Conservation (phyloP, 2,888 invertebrate genomes). For the Drosophila fulvimacula region DNA sequence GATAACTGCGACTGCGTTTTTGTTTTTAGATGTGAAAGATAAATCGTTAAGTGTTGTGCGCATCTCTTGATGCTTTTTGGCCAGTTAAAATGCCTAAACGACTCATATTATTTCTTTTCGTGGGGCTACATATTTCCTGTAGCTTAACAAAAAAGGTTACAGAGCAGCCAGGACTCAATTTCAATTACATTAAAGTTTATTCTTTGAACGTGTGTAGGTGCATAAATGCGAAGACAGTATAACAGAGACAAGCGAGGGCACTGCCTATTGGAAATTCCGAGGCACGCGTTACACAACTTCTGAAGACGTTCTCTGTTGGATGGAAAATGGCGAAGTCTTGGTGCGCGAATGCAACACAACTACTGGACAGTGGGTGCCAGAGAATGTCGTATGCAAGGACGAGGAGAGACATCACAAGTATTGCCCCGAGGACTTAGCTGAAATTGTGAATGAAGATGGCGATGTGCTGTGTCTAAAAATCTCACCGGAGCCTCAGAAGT, state of each 20-base stretch:
- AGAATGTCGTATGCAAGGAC: conserved; percentile 41
- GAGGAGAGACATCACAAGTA: conserved; percentile 35
- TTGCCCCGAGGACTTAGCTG: conserved; percentile 75
- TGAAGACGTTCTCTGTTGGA: conserved; percentile 58
- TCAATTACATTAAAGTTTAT: not conserved
- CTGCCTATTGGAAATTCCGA: conserved; percentile 59
- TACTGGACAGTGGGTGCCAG: conserved; percentile 56
- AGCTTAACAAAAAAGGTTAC: conserved; percentile 27
- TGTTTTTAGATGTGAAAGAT: conserved; percentile 17
- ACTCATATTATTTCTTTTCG: conserved; percentile 9
- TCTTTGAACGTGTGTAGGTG: conserved; percentile 14
- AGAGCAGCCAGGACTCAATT: not conserved
- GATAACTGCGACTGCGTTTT: conserved; percentile 34
- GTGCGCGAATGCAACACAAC: conserved; percentile 62
- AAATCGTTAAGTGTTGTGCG: conserved; percentile 23
- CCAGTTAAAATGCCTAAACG: conserved; percentile 22
- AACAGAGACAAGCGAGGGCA: conserved; percentile 22
- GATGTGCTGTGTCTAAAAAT: conserved; percentile 79
- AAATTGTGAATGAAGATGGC: conserved; percentile 42
- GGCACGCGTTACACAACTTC: conserved; percentile 51
- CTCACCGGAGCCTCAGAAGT: conserved; percentile 66
- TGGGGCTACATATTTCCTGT: conserved; percentile 3
- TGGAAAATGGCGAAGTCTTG: conserved; percentile 39
- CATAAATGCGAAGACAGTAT: conserved; percentile 45
- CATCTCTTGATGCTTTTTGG: not conserved